Evolutionary conservation across 1,140 invertebrate genomes (phyloP), one percentile per base, ranked within the genome.

Genomic region (Tenebrio molitor): DNA sequence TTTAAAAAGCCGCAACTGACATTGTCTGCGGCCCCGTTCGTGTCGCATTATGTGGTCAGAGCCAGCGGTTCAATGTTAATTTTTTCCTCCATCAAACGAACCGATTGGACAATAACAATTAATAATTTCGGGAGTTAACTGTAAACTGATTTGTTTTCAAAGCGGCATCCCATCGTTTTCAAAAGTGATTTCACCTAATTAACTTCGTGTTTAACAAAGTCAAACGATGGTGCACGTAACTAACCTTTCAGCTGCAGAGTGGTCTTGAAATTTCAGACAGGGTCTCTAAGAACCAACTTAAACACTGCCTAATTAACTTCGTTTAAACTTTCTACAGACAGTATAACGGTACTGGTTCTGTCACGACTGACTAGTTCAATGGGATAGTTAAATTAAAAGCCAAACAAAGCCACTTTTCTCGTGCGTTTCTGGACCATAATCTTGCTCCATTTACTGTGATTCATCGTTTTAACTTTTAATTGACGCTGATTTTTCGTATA

Each of bases 371-470:
- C 64, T 66, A 46, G 64, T 66, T 66, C 36, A 41, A 16, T 29
- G 16, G 64, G 64, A 66, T 23, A 66, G 42, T 29, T 42, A 66
- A 41, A 46, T 65, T 66, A 66, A 42, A 41, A 42, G 2, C 19
- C 19, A 42, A 29, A 66, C 42, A 66, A 66, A 66, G 64, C 19
- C 15, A 29, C 2, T 25, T 29, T 58, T 58, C 50, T 29, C 23
- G 50, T 21, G 50, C 29, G n/a, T 29, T 12, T 39, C 3, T 12
- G 12, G 6, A 7, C 2, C n/a, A 8, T 39, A 12, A 39, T 41
- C 34, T 42, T n/a, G 50, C 63, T 64, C 42, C 21, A 71, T 71
- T 64, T 63, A n/a, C n/a, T n/a, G n/a, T n/a, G n/a, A n/a, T n/a
- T n/a, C n/a, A n/a, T n/a, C n/a, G n/a, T n/a, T n/a, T n/a, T n/a